Evolutionary conservation across 2,888 invertebrate species (phyloP).

Genomic region (Lissocephala sabroskyi): DNA sequence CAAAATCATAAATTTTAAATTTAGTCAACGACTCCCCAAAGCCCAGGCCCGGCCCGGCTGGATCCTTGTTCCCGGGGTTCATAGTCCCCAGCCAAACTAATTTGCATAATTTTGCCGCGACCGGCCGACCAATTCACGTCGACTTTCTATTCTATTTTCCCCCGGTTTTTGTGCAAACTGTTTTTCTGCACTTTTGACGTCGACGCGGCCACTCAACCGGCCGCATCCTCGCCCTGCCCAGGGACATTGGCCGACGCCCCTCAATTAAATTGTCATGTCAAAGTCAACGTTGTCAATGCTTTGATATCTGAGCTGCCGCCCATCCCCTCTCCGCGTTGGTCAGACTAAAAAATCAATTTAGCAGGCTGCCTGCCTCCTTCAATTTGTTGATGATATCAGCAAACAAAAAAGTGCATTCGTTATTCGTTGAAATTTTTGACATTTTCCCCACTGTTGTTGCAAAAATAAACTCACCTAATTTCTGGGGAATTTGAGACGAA

Average conservation of each 20-base stretch:
- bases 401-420: too few species aligned
- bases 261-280: conserved; percentile 62
- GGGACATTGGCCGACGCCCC: conserved; percentile 12
- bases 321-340: too few species aligned
- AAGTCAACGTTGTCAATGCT: conserved; percentile 39
- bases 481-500: too few species aligned
- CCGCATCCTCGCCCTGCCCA: conserved; percentile 4
- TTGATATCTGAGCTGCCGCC: background rate
- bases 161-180: conserved; percentile 7
- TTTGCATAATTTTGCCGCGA: conserved; percentile 43
- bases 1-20: conserved; percentile 57
- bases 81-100: conserved; percentile 31
- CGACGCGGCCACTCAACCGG: too few species aligned
- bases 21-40: conserved; percentile 24
- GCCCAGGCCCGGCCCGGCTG: background rate
- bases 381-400: too few species aligned
- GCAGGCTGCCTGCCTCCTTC: too few species aligned
- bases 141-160: background rate
- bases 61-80: conserved; percentile 12
- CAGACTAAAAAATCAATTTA: too few species aligned
- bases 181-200: background rate
- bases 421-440: too few species aligned
- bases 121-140: too few species aligned
- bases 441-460: too few species aligned
- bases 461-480: too few species aligned